Base-by-base conservation (phyloP, 2,113 vertebrate genomes). In the Chionodraco myersi region DNA sequence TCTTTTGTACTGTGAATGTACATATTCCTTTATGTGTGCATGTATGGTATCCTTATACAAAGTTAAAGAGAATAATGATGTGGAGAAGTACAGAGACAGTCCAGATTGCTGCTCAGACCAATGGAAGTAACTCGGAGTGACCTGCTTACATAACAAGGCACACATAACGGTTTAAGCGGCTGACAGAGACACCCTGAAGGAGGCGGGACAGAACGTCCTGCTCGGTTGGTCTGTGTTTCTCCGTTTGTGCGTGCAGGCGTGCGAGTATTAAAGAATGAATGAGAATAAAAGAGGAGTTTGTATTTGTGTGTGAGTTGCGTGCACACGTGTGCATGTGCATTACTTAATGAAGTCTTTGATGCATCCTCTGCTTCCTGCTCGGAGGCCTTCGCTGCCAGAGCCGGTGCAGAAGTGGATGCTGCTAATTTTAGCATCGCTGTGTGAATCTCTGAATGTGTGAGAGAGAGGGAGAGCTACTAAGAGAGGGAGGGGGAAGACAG, bases 311-410 rank as follows among this genome's bases (percentile, higher is more conserved):
- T 65, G 63, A 34, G 9, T 41, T 66, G 70, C 65, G 58, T 41
- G 18, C 62, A 53, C 59, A 56, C 51, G 7, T 52, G 79, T 84
- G 84, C 66, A n/a, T 61, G 76, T 57, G 63, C 74, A 75, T 81
- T 80, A 89, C 76, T 89, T 92, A 90, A 92, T 93, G 80, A 92
- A 89, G 85, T 86, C 88, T 89, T 92, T 92, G 88, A 93, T 92
- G 89, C 88, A 90, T 91, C 82, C 69, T 80, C 75, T 85, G 76
- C 78, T 89, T 86, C 82, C 75, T 86, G 88, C 90, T 92, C 59
- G 0, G 68, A 89, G 88, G 90, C 86, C 62, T 86, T 70, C 67
- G 65, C 79, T 89, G 86, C 81, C 69, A 56, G 76, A 67, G 80
- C 75, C 83, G 76, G 80, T 85, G 82, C 78, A 88, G 75, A 84